A percentile compares a stretch with the other conserved stretches of the same genome.
Evolutionary conservation across 2,113 vertebrate genomes (phyloP).

Genomic region (Tachysurus fulvidraco): DNA sequence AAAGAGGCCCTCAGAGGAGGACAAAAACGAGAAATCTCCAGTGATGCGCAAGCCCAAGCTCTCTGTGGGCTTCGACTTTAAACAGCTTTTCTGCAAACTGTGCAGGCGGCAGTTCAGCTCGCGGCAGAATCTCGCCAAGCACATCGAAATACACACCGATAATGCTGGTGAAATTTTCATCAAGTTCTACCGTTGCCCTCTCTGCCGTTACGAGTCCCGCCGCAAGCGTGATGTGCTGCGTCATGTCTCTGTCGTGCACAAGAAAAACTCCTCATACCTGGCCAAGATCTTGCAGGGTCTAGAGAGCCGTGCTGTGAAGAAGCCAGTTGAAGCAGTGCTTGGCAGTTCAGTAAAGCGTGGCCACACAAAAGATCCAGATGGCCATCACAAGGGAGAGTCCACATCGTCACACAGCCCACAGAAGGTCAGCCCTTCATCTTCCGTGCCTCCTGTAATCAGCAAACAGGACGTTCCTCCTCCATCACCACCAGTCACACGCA

Average conservation of each 20-base stretch:
- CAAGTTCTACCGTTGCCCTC: constrained; percentile 88
- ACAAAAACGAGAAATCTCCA: constrained; percentile 75
- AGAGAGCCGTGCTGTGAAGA: constrained; percentile 86
- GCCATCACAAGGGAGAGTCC: constrained; percentile 67
- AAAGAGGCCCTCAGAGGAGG: constrained; percentile 71
- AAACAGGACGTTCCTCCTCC: constrained; percentile 59
- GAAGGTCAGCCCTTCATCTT: constrained; percentile 32
- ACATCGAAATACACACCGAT: constrained; percentile 87
- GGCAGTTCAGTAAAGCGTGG: constrained; percentile 77
- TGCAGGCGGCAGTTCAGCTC: constrained; percentile 90
- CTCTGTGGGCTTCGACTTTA: constrained; percentile 88
- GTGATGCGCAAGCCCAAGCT: constrained; percentile 79
- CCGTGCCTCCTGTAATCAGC: constrained; percentile 39
- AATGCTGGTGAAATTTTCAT: constrained; percentile 82
- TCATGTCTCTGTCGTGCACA: constrained; percentile 87
- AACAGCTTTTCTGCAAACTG: constrained; percentile 88
- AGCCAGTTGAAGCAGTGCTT: constrained; percentile 83
- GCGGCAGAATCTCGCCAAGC: constrained; percentile 84
- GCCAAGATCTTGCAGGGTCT: constrained; percentile 85
- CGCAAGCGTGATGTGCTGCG: constrained; percentile 86
- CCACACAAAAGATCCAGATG: constrained; percentile 70
- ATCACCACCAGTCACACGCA: constrained; percentile 72
- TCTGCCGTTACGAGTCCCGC: constrained; percentile 84
- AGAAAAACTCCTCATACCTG: constrained; percentile 85
- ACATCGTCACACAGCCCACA: constrained; percentile 40